Evolutionary conservation across 2,113 vertebrate genomes (phyloP).

Genomic region (Rutilus rutilus): DNA sequence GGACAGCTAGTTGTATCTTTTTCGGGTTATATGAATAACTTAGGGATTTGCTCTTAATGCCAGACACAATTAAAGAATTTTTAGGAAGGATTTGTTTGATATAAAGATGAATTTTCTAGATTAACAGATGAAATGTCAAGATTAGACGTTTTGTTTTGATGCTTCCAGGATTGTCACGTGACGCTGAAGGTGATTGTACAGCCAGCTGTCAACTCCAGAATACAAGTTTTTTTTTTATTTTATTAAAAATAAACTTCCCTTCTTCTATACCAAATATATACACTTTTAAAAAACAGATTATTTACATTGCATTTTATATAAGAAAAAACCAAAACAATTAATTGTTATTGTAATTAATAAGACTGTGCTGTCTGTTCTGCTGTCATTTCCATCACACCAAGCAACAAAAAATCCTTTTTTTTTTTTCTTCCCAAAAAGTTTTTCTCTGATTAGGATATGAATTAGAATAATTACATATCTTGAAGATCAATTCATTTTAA

Average conservation of each 20-base stretch:
- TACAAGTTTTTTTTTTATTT: not conserved
- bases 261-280: not conserved
- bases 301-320: not conserved
- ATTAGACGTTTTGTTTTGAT: not conserved
- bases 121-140: not conserved
- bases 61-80: not conserved
- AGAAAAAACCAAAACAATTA: no score
- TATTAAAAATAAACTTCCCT: not conserved
- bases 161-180: conserved; percentile 25
- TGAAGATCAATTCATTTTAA: no score
- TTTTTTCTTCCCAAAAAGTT: not conserved
- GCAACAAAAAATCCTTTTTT: not conserved
- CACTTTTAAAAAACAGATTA: no score
- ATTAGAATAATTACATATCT: no score
- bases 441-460: no score
- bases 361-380: not conserved
- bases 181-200: not conserved
- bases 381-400: not conserved
- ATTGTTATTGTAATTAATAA: not conserved
- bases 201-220: not conserved
- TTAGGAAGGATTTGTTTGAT: not conserved
- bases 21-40: not conserved
- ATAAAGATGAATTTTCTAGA: not conserved
- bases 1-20: not conserved
- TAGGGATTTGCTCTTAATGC: no score